Conservation (phyloP, 2,888 invertebrate genomes). For the Drosophila anomalata region DNA sequence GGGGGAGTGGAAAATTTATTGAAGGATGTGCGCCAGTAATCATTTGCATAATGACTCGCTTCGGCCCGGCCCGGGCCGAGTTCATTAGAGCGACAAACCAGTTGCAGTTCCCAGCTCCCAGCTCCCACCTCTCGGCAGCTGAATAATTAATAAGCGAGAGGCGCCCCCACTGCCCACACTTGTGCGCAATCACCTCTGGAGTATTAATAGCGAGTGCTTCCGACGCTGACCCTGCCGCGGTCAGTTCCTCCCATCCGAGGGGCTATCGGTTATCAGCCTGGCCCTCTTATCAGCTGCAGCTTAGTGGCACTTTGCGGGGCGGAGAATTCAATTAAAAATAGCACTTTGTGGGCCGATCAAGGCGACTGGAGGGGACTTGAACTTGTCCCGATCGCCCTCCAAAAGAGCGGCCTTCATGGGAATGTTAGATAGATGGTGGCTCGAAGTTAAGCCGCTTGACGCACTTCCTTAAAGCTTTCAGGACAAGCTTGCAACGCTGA, state of each 20-base stretch:
- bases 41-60: constrained; percentile 38
- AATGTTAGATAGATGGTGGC: background rate
- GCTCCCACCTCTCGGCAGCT: background rate
- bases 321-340: background rate
- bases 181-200: background rate
- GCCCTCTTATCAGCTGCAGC: constrained; percentile 24
- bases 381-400: background rate
- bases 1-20: constrained; percentile 39
- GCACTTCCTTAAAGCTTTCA: too few relatives aligned
- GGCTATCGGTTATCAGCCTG: constrained; percentile 16
- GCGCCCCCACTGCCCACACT: background rate
- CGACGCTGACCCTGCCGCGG: constrained; percentile 27
- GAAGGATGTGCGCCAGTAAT: constrained; percentile 36
- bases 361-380: background rate
- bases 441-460: too few relatives aligned
- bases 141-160: constrained; percentile 18
- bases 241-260: constrained; percentile 14
- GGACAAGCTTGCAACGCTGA: too few relatives aligned
- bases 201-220: background rate
- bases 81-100: constrained; percentile 45
- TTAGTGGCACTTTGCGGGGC: background rate
- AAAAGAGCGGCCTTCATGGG: background rate
- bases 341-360: background rate
- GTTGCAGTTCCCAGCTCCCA: constrained; percentile 13
- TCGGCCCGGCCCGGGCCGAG: constrained; percentile 15